Evolutionary conservation across 2,113 vertebrate genomes (phyloP), one percentile per base, ranked within the genome.

Genomic region (Syngnathus scovelli): DNA sequence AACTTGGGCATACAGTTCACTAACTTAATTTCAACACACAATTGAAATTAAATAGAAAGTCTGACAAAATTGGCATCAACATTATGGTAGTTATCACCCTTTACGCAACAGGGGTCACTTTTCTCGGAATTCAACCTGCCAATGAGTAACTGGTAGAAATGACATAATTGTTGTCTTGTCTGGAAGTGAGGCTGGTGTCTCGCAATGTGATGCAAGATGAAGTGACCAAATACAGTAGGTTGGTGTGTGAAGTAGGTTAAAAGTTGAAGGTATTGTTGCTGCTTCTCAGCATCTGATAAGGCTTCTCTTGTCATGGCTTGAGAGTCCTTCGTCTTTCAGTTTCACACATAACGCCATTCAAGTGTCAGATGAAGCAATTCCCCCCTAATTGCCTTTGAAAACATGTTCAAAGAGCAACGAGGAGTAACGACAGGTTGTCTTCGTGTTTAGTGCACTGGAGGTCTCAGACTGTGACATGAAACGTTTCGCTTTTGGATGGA

Each of bases 401-500:
- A 85, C 83, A 89, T 88, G 84, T 85, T 69, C 78, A 65, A 71
- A 85, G 83, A 67, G 71, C 71, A 88, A 88, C 87, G 85, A 44
- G 27, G 67, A 81, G 65, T 80, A 76, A 77, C 70, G 83, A 87
- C 87, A 85, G 84, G 80, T 84, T 65, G 43, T 8, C 27, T 33
- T 33, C 55, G 71, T 88, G 81, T 89, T 85, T 86, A 81, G n/a
- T 76, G 79, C 77, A 36, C 71, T 64, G 80, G 75, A 83, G 88
- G 83, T 90, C 86, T 88, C 78, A 78, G 87, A 83, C 85, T 82
- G 69, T 64, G 80, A 87, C 81, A 81, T 87, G 77, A 86, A 88
- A 87, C 88, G 84, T 89, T 90, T 74, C 70, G 76, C 82, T 80
- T 72, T 67, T 89, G 89, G 89, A 92, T 90, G 89, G 87, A 83